Evolutionary conservation across 2,888 invertebrate genomes (phyloP), one percentile per base, ranked within the genome.

Genomic region (Emmelina monodactyla): DNA sequence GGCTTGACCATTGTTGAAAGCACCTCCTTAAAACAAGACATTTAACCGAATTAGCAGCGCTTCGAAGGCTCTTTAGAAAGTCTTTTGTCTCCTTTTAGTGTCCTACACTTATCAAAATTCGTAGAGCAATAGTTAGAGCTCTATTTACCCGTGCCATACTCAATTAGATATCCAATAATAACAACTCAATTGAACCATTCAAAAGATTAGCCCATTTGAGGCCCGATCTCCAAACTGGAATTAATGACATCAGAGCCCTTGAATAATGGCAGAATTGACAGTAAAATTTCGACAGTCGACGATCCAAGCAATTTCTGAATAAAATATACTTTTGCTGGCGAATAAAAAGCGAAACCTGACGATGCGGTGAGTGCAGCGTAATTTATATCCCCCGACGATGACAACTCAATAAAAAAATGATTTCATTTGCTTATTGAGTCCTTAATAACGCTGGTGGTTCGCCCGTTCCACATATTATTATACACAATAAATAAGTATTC

Each of bases 371-470:
- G 64, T 58, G 57, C 58, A 36, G 48, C 51, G 69, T 73, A 70
- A 78, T 76, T 78, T 78, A 78, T 78, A 72, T 73, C 68, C 56
- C 65, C 56, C 59, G 61, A 62, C 61, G 78, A 75, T 75, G 78
- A 79, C 78, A 76, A 67, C 72, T 78, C 69, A 78, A 78, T 78
- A 79, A 79, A 76, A 75, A 79, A 78, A 76, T 75, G 69, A 76
- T 78, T 76, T 71, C 78, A 78, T 78, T 79, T 79, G 78, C 73
- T 79, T 79, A 79, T 78, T 76, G 76, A 75, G 73, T 55, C 70
- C 66, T 76, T 78, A 78, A 78, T 76, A 79, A 75, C 63, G 69
- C 65, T 63, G 64, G 64, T 55, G 52, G 45, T 15, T 41, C 51
- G 53, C 55, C 54, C 56, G 62, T 57, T 65, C 59, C 63, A 67